Evolutionary conservation across 2,888 invertebrate genomes (phyloP).

Genomic region (Spodoptera picta): DNA sequence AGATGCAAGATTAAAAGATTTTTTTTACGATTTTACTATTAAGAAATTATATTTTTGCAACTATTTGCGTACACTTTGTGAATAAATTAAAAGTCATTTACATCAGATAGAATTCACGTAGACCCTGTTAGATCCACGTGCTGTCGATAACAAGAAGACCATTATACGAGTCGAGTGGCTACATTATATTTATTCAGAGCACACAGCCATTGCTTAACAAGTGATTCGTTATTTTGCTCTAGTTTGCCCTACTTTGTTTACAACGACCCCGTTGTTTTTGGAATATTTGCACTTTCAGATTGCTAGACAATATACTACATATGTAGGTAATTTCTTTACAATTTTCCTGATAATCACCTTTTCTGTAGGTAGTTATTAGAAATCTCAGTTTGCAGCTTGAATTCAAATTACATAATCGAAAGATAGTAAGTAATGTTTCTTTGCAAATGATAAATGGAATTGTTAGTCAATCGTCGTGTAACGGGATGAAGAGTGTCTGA

Average conservation of each 20-base stretch:
- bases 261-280: constrained; percentile 64
- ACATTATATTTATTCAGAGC: constrained; percentile 76
- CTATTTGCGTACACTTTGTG: constrained; percentile 9
- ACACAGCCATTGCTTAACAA: constrained; percentile 76
- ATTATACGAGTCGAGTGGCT: constrained; percentile 60
- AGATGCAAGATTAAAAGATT: no score
- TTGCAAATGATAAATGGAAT: constrained; percentile 22
- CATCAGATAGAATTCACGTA: constrained; percentile 44
- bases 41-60: constrained; percentile 7
- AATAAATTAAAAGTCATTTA: constrained; percentile 23
- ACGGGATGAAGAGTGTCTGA: constrained; percentile 32
- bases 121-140: constrained; percentile 62
- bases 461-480: constrained; percentile 28
- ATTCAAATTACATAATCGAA: neutral
- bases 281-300: constrained; percentile 46
- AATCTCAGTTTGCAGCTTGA: no score
- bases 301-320: no score
- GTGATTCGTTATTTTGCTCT: constrained; percentile 74
- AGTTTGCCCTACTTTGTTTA: constrained; percentile 75
- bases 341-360: no score
- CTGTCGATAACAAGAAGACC: constrained; percentile 70
- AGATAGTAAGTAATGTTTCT: neutral
- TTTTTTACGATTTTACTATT: no score
- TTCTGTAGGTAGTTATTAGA: no score
- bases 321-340: no score